Conservation (phyloP, 2,113 vertebrate genomes). For the Delphinus delphis region DNA sequence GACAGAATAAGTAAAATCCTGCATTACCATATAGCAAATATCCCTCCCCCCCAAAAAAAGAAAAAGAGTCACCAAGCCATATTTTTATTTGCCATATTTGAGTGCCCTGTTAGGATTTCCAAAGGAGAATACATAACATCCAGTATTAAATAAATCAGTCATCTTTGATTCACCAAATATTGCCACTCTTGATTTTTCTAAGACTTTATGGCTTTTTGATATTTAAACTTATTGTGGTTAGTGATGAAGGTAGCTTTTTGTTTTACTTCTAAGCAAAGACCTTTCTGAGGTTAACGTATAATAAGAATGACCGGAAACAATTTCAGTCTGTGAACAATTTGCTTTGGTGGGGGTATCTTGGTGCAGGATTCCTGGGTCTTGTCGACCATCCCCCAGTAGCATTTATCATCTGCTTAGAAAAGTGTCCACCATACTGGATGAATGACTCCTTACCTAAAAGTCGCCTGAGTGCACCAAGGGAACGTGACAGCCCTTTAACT, state of each 20-base stretch:
- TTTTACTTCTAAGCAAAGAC: background rate
- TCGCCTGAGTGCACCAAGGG: background rate
- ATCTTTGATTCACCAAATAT: background rate
- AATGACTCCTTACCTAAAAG: too few relatives aligned
- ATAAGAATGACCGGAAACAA: background rate
- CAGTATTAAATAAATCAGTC: background rate
- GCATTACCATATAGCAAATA: too few relatives aligned
- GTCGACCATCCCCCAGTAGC: background rate
- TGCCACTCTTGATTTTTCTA: background rate
- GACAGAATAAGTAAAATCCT: too few relatives aligned
- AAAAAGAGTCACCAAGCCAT: too few relatives aligned
- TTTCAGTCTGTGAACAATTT: background rate
- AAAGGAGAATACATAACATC: background rate
- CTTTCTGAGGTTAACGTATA: background rate
- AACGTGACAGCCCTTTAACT: accelerated
- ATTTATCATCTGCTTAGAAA: background rate
- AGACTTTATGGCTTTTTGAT: background rate
- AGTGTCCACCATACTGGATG: background rate
- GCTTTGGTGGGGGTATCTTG: background rate
- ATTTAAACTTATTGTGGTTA: background rate
- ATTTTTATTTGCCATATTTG: background rate
- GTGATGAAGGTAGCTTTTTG: background rate
- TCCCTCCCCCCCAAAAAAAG: too few relatives aligned
- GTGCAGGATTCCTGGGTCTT: background rate
- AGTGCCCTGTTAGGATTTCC: background rate